Evolutionary conservation across 30 jellyfish, hydroid and myxozoan species (phyloP), one percentile per base, ranked within the genome.

Genomic region (Aurelia coerulea): DNA sequence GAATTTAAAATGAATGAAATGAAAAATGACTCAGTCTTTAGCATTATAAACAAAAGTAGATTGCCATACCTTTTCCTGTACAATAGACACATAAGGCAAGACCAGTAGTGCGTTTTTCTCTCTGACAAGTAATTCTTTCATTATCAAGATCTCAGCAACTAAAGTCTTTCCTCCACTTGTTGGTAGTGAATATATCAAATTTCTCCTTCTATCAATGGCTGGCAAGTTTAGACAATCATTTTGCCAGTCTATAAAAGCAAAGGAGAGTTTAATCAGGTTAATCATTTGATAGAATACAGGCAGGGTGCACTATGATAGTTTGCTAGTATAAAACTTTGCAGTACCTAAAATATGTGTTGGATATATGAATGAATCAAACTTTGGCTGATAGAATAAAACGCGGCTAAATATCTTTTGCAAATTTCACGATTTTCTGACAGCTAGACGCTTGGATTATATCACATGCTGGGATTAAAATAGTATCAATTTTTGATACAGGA

Each of bases 151-250:
- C 89, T 96, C 99, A 3, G 99, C 98, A 52, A 96, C 98, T 60
- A 96, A 76, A 5, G 99, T 96, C 76, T 96, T 96, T 7, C 99
- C 99, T 17, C 99, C 99, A 85, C 99, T 91, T 11, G 99, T 96
- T 75, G 99, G 99, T 42, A 88, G 68, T 17, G 99, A 96, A 73
- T 96, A 96, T 1, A 96, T 80, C 86, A 96, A 68, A 71, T 96
- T 96, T 59, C 65, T 41, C 49, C 91, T 86, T 52, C 54, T 14
- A 10, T 65, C 59, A 50, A 96, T 75, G 60, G 97, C 91, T 42
- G 90, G 84, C 35, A 96, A 68, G 37, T 73, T 69, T 10, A 96
- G 86, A 74, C 98, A 90, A 46, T 86, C 86, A 46, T 96, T 63
- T 74, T 96, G 99, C 99, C 99, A 96, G 16, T 90, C 99, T 95